phyloP scores from a whole-genome alignment of 2,888 invertebrate genomes.

The Chloroclysta siterata region DNA sequence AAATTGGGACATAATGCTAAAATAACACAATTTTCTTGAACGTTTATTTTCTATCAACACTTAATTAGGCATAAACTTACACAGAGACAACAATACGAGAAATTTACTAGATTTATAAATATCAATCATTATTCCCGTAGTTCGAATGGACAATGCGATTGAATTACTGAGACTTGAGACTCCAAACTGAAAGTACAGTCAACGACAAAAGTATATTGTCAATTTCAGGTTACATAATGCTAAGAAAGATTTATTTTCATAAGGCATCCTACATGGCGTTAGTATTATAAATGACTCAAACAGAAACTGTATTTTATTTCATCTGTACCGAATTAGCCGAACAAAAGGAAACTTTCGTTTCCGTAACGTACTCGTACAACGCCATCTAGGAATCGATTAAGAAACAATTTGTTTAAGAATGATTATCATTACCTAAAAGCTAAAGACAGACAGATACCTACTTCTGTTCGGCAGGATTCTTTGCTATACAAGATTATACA shows the following conservation, averaged over 20 bases:
- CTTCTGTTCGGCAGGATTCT: conserved; percentile 3
- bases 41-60: conserved; percentile 82
- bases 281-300: too few relatives aligned
- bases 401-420: too few relatives aligned
- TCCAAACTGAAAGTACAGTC: too few relatives aligned
- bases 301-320: too few relatives aligned
- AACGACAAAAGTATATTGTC: too few relatives aligned
- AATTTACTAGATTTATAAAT: conserved; percentile 26
- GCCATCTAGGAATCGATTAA: too few relatives aligned
- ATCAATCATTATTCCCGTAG: background rate
- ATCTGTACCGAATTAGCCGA: background rate
- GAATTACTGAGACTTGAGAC: too few relatives aligned
- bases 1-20: conserved; percentile 9
- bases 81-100: conserved; percentile 70
- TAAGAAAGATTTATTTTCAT: too few relatives aligned
- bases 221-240: too few relatives aligned
- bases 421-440: background rate
- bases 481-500: background rate
- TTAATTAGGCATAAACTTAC: conserved; percentile 59
- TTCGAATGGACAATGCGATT: background rate
- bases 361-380: too few relatives aligned
- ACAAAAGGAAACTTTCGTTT: background rate
- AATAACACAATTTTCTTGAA: conserved; percentile 56
- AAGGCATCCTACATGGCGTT: too few relatives aligned
- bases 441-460: background rate